Conservation (phyloP, 1,140 invertebrate species). For the Aphidius ervi region DNA sequence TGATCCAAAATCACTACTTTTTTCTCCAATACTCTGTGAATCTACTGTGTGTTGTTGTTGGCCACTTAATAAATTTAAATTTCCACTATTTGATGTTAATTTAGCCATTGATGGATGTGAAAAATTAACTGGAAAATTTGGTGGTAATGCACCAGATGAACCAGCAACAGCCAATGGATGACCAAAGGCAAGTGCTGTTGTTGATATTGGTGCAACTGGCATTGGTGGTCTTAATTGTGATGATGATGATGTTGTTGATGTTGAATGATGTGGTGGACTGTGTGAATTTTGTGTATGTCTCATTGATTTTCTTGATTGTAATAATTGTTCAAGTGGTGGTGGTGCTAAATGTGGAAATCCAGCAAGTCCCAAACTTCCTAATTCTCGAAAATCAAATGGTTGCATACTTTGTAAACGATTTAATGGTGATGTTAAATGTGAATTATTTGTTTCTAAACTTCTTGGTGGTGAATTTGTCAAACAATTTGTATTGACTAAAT, state of each 20-base stretch:
- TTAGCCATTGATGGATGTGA: constrained; percentile 42
- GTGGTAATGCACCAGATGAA: constrained; percentile 43
- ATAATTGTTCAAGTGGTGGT: constrained; percentile 44
- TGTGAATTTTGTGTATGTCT: constrained; percentile 44
- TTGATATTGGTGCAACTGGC: constrained; percentile 45
- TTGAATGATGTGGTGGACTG: constrained; percentile 36
- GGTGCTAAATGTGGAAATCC: constrained; percentile 62
- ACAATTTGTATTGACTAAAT: constrained; percentile 32
- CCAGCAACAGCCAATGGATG: constrained; percentile 44
- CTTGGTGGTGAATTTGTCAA: constrained; percentile 42
- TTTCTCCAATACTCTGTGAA: constrained; percentile 40
- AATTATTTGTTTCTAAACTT: constrained; percentile 47
- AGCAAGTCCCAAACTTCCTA: constrained; percentile 60
- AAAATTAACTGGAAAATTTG: constrained; percentile 45
- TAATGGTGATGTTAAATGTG: constrained; percentile 68
- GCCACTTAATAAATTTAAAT: constrained; percentile 23
- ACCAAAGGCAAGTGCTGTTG: constrained; percentile 42
- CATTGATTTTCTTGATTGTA: constrained; percentile 36
- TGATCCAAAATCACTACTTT: constrained; percentile 54
- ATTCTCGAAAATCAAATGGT: constrained; percentile 86
- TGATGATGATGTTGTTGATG: constrained; percentile 39
- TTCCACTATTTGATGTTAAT: constrained; percentile 30
- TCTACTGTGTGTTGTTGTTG: constrained; percentile 23
- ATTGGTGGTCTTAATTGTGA: constrained; percentile 46
- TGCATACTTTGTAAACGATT: constrained; percentile 92